Evolutionary conservation across 1,140 invertebrate species (phyloP).

Genomic region (Listronotus oregonensis): DNA sequence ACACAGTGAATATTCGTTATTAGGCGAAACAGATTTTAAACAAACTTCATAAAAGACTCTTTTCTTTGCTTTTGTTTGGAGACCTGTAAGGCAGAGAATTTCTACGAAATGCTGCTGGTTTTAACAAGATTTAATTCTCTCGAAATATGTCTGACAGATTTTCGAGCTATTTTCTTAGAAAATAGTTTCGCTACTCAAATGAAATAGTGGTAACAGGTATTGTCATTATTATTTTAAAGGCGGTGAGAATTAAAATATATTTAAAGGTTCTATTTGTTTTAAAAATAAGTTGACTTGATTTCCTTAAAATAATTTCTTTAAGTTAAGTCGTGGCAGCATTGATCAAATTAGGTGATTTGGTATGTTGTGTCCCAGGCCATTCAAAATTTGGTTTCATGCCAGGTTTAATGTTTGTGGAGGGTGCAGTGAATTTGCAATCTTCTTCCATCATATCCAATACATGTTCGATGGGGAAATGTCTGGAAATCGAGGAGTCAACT

Average conservation of each 20-base stretch:
- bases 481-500: too few species aligned
- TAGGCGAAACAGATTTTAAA: not conserved
- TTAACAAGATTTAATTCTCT: slow-evolving; percentile 9
- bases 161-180: slow-evolving; percentile 2
- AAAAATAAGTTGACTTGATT: too few species aligned
- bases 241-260: not conserved
- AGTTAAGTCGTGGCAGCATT: too few species aligned
- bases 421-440: too few species aligned
- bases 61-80: slow-evolving; percentile 7
- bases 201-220: not conserved
- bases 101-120: slow-evolving; percentile 8
- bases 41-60: slow-evolving; percentile 1
- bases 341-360: too few species aligned
- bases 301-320: too few species aligned
- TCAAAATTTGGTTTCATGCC: too few species aligned
- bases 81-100: not conserved
- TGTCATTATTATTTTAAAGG: not conserved
- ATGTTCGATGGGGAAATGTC: too few species aligned
- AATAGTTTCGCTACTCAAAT: slow-evolving; percentile 3
- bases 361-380: too few species aligned
- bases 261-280: too few species aligned
- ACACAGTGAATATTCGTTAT: not conserved
- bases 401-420: too few species aligned
- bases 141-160: slow-evolving; percentile 11
- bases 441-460: too few species aligned